phyloP scores from a whole-genome alignment of 2,888 invertebrate species.

The Cremastobaeus sp. region DNA sequence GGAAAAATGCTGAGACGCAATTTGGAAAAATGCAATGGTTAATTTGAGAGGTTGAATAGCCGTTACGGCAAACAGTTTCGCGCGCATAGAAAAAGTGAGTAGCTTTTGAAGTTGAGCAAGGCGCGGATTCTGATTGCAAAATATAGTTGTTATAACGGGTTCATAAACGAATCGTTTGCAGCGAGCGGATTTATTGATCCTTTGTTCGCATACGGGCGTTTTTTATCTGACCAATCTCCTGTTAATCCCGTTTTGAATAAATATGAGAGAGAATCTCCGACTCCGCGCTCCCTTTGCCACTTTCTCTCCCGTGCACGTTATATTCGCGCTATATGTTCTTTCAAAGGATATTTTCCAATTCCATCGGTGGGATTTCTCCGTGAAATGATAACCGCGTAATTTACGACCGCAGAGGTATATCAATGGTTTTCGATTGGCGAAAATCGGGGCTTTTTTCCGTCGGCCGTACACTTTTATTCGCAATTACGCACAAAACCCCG shows the following conservation, averaged over 20 bases:
- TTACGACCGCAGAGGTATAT: slow-evolving; percentile 49
- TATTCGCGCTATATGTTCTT: slow-evolving; percentile 55
- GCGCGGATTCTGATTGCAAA: slow-evolving; percentile 39
- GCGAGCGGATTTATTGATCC: slow-evolving; percentile 66
- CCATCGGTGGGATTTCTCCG: slow-evolving; percentile 56
- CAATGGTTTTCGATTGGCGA: slow-evolving; percentile 34
- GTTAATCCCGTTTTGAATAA: slow-evolving; percentile 63
- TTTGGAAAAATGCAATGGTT: too few relatives aligned
- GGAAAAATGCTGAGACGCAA: too few relatives aligned
- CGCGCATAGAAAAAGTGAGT: too few relatives aligned
- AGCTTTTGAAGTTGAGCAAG: too few relatives aligned
- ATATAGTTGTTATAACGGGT: slow-evolving; percentile 63
- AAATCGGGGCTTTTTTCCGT: slow-evolving; percentile 1
- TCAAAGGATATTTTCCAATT: slow-evolving; percentile 61
- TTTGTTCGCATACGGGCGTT: slow-evolving; percentile 50
- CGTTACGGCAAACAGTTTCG: too few relatives aligned
- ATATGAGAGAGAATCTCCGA: slow-evolving; percentile 60
- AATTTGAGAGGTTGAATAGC: too few relatives aligned
- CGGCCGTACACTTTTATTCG: slow-evolving; percentile 13
- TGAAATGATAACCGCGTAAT: slow-evolving; percentile 59
- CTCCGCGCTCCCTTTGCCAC: slow-evolving; percentile 56
- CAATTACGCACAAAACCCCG: slow-evolving; percentile 20
- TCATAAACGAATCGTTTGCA: slow-evolving; percentile 65
- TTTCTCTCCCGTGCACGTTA: slow-evolving; percentile 44
- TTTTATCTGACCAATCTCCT: slow-evolving; percentile 61